These are phyloP conservation scores for Zaprionus bogoriensis DNA, from an alignment of 2,888 invertebrate genomes.

Conservation along the genomic window DNA sequence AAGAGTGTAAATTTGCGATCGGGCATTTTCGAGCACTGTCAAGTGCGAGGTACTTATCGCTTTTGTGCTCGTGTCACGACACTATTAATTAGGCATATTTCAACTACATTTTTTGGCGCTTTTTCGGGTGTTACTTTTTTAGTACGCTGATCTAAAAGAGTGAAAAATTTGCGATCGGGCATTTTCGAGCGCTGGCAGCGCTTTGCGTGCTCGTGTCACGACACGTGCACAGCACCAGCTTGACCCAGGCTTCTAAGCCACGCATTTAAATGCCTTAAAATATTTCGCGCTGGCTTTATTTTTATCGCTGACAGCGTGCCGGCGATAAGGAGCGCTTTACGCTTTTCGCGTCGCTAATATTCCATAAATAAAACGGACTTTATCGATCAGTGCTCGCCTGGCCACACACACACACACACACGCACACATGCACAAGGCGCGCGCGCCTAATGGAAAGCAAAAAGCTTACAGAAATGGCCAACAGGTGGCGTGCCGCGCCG, in stretches of 20 bases:
- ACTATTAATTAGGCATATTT: too few relatives aligned
- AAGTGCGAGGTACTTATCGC: too few relatives aligned
- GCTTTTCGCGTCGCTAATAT: conserved; percentile 5
- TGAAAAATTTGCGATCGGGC: too few relatives aligned
- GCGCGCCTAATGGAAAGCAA: neutral
- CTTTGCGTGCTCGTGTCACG: conserved; percentile 10
- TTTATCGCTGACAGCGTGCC: conserved; percentile 20
- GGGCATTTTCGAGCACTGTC: too few relatives aligned
- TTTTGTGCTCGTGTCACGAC: too few relatives aligned
- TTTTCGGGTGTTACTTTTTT: too few relatives aligned
- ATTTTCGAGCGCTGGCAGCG: too few relatives aligned
- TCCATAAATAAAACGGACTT: conserved; percentile 26
- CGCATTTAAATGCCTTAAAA: conserved; percentile 8
- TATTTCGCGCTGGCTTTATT: conserved; percentile 7
- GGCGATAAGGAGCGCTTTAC: conserved; percentile 1
- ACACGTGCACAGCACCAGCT: conserved; percentile 2
- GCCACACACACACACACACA: too few relatives aligned
- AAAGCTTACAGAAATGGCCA: neutral
- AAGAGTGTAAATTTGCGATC: too few relatives aligned
- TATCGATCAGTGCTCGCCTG: conserved; percentile 51
- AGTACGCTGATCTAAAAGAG: too few relatives aligned
- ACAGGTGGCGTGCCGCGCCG: conserved; percentile 53
- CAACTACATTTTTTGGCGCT: too few relatives aligned
- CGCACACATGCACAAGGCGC: too few relatives aligned
- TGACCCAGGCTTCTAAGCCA: conserved; percentile 2